These are phyloP conservation scores for Prenolepis imparis DNA, from an alignment of 2,888 invertebrate genomes.

Conservation along the genomic window DNA sequence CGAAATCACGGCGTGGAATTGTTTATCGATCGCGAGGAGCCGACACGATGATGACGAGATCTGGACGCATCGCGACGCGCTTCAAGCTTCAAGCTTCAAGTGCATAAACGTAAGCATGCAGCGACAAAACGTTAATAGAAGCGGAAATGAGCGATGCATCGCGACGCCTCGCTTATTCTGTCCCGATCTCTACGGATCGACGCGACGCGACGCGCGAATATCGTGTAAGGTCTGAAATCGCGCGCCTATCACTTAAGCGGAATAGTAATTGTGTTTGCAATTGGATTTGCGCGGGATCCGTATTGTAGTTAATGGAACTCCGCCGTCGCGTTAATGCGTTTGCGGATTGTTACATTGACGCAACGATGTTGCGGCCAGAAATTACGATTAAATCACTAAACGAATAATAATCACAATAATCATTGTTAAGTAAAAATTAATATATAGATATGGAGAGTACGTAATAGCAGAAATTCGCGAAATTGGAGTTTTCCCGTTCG, in stretches of 20 bases:
- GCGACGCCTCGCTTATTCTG: background rate
- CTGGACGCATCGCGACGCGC: background rate
- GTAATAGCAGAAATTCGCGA: background rate
- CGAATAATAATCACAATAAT: slow-evolving; percentile 1
- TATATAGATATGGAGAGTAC: background rate
- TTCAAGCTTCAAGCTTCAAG: background rate
- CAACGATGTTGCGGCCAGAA: background rate
- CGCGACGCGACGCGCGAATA: background rate
- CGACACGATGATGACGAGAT: background rate
- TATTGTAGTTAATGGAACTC: slow-evolving; percentile 3
- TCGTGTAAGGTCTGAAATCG: background rate
- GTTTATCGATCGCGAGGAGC: background rate
- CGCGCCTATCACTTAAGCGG: slow-evolving; percentile 5
- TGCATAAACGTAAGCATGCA: background rate
- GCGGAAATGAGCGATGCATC: background rate
- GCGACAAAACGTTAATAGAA: slow-evolving; percentile 4
- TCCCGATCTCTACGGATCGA: background rate
- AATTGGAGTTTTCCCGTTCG: background rate
- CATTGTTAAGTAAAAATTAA: background rate
- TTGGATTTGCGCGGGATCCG: background rate
- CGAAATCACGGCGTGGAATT: background rate
- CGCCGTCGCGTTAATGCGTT: background rate
- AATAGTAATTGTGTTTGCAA: slow-evolving; percentile 35
- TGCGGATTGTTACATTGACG: background rate
- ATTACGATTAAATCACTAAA: background rate